A percentile compares a stretch with the other conserved stretches of the same genome.
Conservation (phyloP, 2,113 vertebrate genomes). For the Strigops habroptila region DNA sequence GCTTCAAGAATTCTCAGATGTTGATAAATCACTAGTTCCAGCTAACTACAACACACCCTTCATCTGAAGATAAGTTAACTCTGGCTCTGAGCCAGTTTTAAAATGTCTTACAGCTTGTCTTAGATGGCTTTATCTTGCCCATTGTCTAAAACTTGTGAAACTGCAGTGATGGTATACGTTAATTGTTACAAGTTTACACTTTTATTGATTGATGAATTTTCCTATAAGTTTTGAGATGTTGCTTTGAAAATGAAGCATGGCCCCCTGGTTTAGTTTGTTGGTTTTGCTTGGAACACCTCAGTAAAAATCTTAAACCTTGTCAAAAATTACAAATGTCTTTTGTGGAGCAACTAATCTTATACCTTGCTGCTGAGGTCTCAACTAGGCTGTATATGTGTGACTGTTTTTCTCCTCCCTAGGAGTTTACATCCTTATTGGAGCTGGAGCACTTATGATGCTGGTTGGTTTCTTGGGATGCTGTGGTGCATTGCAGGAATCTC, state of each 20-base stretch:
- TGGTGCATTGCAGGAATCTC: conserved; percentile 92
- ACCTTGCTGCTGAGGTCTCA: not conserved
- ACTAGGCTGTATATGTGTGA: accelerated
- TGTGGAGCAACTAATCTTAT: not conserved
- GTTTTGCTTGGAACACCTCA: not conserved
- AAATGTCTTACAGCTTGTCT: not conserved
- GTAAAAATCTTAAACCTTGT: not conserved
- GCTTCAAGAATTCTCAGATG: not conserved
- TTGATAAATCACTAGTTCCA: not conserved
- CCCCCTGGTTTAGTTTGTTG: accelerated
- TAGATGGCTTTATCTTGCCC: not conserved
- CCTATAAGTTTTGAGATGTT: not conserved
- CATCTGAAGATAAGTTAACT: not conserved
- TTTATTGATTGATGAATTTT: not conserved
- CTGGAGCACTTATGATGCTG: conserved; percentile 95
- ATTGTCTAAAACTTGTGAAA: not conserved
- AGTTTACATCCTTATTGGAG: conserved; percentile 91
- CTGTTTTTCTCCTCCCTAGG: conserved; percentile 66
- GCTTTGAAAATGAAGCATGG: not conserved
- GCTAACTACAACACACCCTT: not conserved
- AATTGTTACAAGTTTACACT: not conserved
- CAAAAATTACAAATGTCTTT: not conserved
- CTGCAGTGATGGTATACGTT: not conserved
- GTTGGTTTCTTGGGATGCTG: conserved; percentile 97
- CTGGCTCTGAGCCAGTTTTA: not conserved